phyloP scores from a whole-genome alignment of 1,140 invertebrate genomes.

The Oryzaephilus surinamensis region DNA sequence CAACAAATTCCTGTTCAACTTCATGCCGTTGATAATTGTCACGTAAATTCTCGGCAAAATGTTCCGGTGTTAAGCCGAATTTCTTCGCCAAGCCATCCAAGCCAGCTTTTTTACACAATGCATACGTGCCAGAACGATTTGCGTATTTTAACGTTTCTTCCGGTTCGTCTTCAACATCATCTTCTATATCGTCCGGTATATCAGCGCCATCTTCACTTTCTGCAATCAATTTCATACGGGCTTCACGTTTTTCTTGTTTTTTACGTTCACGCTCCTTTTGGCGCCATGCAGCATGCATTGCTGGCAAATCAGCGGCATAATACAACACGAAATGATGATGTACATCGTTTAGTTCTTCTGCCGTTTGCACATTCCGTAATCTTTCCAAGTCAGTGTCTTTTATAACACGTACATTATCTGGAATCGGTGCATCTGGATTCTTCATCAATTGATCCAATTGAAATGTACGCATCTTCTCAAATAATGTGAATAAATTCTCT shows the following conservation, averaged over 20 bases:
- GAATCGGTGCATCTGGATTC: constrained; percentile 72
- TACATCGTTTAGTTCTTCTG: constrained; percentile 86
- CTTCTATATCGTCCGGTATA: constrained; percentile 44
- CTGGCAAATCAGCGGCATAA: constrained; percentile 75
- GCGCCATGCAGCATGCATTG: constrained; percentile 68
- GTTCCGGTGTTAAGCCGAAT: constrained; percentile 90
- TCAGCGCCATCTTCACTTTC: constrained; percentile 50
- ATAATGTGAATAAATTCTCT: constrained; percentile 66
- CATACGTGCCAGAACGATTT: constrained; percentile 75
- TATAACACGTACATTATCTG: constrained; percentile 71
- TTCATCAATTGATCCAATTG: constrained; percentile 78
- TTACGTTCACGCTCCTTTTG: constrained; percentile 53
- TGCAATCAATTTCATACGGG: constrained; percentile 36
- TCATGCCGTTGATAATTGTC: constrained; percentile 97
- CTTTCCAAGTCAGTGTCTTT: constrained; percentile 81
- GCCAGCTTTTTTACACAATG: constrained; percentile 73
- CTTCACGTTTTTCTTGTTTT: constrained; percentile 45
- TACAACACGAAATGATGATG: constrained; percentile 90
- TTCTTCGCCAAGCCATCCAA: constrained; percentile 77
- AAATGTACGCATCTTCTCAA: constrained; percentile 88
- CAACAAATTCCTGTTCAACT: constrained; percentile 79
- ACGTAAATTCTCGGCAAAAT: constrained; percentile 93
- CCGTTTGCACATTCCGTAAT: constrained; percentile 69
- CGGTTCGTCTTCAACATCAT: constrained; percentile 46
- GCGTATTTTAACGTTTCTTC: constrained; percentile 72